Percentiles rank a stretch among this genome's conserved stretches.
These are phyloP conservation scores for Symphodus melops DNA, from an alignment of 2,113 vertebrate genomes.

Conservation along the genomic window DNA sequence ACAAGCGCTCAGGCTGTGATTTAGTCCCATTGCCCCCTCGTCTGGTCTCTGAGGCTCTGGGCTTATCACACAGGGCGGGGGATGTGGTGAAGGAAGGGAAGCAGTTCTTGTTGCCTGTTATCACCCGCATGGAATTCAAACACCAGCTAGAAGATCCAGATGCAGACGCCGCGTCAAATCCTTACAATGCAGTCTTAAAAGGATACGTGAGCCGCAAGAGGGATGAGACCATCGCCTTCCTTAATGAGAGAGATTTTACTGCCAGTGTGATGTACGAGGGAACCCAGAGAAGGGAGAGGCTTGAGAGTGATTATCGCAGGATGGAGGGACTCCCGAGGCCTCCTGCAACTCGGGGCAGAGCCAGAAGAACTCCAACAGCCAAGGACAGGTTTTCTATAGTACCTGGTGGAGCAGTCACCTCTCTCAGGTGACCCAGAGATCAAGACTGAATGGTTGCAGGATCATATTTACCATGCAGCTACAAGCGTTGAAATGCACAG, in stretches of 20 bases:
- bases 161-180: slow-evolving; percentile 69
- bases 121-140: slow-evolving; percentile 83
- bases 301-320: slow-evolving; percentile 65
- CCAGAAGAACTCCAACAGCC: slow-evolving; percentile 64
- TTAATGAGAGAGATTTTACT: slow-evolving; percentile 80
- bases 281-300: slow-evolving; percentile 70
- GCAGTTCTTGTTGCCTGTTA: slow-evolving; percentile 79
- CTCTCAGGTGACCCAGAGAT: slow-evolving; percentile 47
- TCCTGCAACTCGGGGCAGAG: slow-evolving; percentile 43
- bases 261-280: slow-evolving; percentile 77
- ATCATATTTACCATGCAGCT: not conserved
- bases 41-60: slow-evolving; percentile 74
- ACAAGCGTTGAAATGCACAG: too few relatives aligned
- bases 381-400: slow-evolving; percentile 73
- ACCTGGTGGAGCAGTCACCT: slow-evolving; percentile 57
- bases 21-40: slow-evolving; percentile 76
- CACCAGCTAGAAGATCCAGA: slow-evolving; percentile 73
- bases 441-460: not conserved
- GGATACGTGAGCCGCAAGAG: slow-evolving; percentile 81
- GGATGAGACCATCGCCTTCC: slow-evolving; percentile 78
- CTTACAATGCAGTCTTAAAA: slow-evolving; percentile 78
- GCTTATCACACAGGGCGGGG: slow-evolving; percentile 31
- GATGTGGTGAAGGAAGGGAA: slow-evolving; percentile 40
- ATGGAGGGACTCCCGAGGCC: slow-evolving; percentile 73
- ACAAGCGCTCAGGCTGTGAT: slow-evolving; percentile 77